These are phyloP conservation scores for Chaenogobius annularis DNA, from an alignment of 2,113 vertebrate genomes.

Conservation along the genomic window DNA sequence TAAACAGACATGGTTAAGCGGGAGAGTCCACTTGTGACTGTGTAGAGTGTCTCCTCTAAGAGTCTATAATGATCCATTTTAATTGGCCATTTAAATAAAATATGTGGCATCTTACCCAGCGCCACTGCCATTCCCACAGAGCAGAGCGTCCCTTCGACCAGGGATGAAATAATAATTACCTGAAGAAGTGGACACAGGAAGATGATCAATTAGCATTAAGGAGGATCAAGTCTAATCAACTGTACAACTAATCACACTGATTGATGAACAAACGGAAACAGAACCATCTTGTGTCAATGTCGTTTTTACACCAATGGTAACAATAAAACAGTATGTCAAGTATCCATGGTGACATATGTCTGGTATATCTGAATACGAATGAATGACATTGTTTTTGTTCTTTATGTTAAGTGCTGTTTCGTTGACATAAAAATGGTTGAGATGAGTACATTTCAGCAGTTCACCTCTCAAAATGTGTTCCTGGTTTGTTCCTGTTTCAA, in stretches of 20 bases:
- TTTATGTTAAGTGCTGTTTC: no score
- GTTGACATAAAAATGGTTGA: no score
- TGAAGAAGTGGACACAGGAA: conserved; percentile 54
- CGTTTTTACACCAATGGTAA: no score
- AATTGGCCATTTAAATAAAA: conserved; percentile 60
- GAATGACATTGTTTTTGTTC: no score
- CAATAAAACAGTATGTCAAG: no score
- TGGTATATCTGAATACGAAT: no score
- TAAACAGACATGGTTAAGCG: conserved; percentile 10
- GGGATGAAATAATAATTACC: conserved; percentile 91
- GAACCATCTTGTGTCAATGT: no score
- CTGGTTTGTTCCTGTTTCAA: no score
- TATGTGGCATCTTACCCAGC: conserved; percentile 85
- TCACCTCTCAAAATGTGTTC: no score
- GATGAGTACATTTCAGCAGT: no score
- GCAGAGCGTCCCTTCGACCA: conserved; percentile 88
- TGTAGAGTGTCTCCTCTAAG: conserved; percentile 24
- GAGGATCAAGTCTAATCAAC: neutral
- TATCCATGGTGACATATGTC: no score
- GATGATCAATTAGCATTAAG: neutral
- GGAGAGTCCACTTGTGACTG: neutral
- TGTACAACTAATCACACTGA: neutral
- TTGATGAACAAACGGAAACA: neutral
- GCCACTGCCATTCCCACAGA: conserved; percentile 93
- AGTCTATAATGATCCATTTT: conserved; percentile 26